These are phyloP conservation scores for Thalassophryne amazonica DNA, from an alignment of 2,797 vertebrate genomes.

Conservation along the genomic window DNA sequence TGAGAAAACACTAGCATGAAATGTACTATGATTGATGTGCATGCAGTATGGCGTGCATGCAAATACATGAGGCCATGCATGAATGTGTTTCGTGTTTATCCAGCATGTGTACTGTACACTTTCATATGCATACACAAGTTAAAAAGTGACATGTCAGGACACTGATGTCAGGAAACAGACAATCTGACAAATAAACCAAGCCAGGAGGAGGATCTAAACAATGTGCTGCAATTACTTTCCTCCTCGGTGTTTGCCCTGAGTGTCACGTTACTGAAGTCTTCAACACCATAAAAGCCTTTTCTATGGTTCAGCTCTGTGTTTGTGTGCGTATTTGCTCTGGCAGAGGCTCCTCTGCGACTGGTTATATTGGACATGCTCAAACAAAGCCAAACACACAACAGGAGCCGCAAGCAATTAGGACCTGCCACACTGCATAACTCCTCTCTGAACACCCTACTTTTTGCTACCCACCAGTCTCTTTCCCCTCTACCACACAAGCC, in stretches of 20 bases:
- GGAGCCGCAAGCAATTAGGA: conserved; percentile 74
- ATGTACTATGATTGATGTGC: conserved; percentile 40
- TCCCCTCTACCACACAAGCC: conserved; percentile 5
- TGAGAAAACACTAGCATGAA: conserved; percentile 45
- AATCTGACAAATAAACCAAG: conserved; percentile 51
- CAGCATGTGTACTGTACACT: conserved; percentile 2
- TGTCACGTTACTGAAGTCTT: conserved; percentile 62
- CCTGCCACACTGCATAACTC: conserved; percentile 57
- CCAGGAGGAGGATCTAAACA: conserved; percentile 56
- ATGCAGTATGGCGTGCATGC: conserved; percentile 28
- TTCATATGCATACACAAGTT: conserved; percentile 6
- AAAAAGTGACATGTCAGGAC: conserved; percentile 50
- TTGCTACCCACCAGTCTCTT: conserved; percentile 12
- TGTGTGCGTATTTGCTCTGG: conserved; percentile 61
- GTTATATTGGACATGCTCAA: conserved; percentile 75
- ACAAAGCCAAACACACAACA: conserved; percentile 77
- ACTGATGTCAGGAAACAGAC: conserved; percentile 58
- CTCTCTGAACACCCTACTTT: conserved; percentile 35
- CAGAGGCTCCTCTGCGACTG: conserved; percentile 68
- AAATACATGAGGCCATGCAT: conserved; percentile 24
- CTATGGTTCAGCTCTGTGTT: conserved; percentile 41
- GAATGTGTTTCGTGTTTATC: conserved; percentile 30
- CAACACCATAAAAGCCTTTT: conserved; percentile 49
- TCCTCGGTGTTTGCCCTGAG: conserved; percentile 63
- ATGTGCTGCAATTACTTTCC: conserved; percentile 63